A percentile compares a stretch with the other conserved stretches of the same genome.
Evolutionary conservation across 2,113 vertebrate genomes (phyloP).

Genomic region (Scartelaos histophorus): DNA sequence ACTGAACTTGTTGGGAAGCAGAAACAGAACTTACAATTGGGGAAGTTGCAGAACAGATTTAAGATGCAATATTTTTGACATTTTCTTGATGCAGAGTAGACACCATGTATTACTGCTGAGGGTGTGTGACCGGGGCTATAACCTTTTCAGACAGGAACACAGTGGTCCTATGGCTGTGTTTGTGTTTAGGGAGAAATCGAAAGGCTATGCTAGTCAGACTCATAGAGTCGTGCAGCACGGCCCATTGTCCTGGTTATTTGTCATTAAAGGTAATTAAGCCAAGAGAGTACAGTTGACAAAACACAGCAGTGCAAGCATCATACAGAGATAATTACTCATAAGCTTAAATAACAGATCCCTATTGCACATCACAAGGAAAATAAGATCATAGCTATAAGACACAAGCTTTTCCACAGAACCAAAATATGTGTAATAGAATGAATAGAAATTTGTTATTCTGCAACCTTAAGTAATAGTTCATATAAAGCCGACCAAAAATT

Average conservation of each 20-base stretch:
- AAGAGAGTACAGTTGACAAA: not conserved
- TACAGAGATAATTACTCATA: not conserved
- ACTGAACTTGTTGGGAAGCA: not conserved
- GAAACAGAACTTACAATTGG: not conserved
- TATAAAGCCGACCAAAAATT: not conserved
- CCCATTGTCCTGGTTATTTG: not conserved
- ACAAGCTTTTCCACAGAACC: not conserved
- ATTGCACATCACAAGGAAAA: not conserved
- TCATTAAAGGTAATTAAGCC: not conserved
- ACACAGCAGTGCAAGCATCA: not conserved
- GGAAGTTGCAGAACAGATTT: not conserved
- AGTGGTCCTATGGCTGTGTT: not conserved
- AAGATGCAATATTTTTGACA: not conserved
- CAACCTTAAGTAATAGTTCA: not conserved
- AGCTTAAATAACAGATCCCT: not conserved
- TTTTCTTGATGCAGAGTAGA: not conserved
- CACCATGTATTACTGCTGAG: not conserved
- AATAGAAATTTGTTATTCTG: not conserved
- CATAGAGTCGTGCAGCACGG: not conserved
- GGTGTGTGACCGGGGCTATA: not conserved
- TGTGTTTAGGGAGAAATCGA: not conserved
- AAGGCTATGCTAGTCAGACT: not conserved
- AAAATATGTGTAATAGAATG: not conserved
- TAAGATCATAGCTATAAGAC: not conserved
- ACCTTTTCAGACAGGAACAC: constrained; percentile 1